A percentile compares a stretch with the other conserved stretches of the same genome.
Conservation (phyloP, 2,888 invertebrate genomes). For the Oscheius myriophilus region DNA sequence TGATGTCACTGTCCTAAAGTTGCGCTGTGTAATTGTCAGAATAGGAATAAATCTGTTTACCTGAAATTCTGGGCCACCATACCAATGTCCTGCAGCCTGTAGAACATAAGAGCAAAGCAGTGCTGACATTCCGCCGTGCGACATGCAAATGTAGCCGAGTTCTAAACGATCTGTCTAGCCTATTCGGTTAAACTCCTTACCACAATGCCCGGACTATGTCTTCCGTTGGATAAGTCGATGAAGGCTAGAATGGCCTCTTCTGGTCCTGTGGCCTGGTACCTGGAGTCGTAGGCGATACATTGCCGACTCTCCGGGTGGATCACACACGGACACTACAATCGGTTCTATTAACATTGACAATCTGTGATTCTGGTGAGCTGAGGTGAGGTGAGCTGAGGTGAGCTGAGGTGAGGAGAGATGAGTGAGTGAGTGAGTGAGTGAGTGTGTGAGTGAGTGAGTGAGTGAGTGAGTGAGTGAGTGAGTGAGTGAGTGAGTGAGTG, state of each 20-base stretch:
- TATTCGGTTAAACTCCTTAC: neutral
- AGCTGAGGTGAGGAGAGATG: too few species aligned
- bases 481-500: too few species aligned
- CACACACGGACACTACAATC: constrained; percentile 67
- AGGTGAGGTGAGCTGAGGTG: too few species aligned
- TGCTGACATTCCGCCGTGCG: constrained; percentile 56
- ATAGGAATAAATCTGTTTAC: too few species aligned
- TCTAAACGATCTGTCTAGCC: constrained; percentile 41
- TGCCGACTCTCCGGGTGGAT: constrained; percentile 57
- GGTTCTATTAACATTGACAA: neutral
- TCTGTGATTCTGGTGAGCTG: too few species aligned
- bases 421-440: neutral
- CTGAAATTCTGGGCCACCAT: constrained; percentile 41
- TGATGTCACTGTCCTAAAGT: constrained; percentile 9
- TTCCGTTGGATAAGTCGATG: constrained; percentile 56
- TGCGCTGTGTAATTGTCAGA: neutral
- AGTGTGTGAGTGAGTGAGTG: too few species aligned
- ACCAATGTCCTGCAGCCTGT: constrained; percentile 58
- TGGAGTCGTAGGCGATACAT: constrained; percentile 66
- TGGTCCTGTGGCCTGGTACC: constrained; percentile 56
- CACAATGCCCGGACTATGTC: neutral
- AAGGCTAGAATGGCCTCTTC: constrained; percentile 69
- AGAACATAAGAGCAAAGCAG: constrained; percentile 59
- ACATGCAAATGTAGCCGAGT: constrained; percentile 57
- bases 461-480: too few species aligned